Conservation (phyloP, 2,797 vertebrate species). For the Macrochelys suwanniensis region DNA sequence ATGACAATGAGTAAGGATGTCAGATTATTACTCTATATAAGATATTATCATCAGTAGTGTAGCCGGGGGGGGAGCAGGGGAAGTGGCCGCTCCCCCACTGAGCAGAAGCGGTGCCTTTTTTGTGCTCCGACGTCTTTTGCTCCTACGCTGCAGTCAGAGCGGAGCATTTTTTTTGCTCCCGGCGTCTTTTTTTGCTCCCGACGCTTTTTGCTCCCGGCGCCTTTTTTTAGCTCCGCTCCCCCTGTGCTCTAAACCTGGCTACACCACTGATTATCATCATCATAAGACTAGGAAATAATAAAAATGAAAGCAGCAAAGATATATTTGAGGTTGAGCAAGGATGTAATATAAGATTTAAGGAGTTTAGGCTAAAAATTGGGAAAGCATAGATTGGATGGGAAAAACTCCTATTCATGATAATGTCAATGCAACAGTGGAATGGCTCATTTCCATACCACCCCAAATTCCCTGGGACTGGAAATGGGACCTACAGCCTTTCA, state of each 20-base stretch:
- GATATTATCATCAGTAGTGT: background rate
- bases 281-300: fast-evolving
- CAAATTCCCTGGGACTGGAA: background rate
- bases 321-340: background rate
- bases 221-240: too few species aligned
- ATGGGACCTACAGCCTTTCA: background rate
- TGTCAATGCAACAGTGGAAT: background rate
- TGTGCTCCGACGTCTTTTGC: too few species aligned
- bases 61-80: too few species aligned
- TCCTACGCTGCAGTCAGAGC: too few species aligned
- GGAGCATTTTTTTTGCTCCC: too few species aligned
- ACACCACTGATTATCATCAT: background rate
- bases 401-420: background rate
- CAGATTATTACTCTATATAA: background rate
- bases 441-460: background rate
- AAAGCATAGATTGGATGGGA: background rate
- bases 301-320: background rate
- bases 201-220: too few species aligned
- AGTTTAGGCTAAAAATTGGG: background rate
- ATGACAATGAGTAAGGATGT: background rate
- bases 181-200: too few species aligned
- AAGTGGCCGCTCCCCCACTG: too few species aligned
- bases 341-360: background rate
- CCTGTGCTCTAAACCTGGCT: too few species aligned
- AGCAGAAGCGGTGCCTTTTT: too few species aligned